Percentiles rank a stretch among this genome's conserved stretches.
phyloP scores from a whole-genome alignment of 2,113 vertebrate species.

The Psammodynastes pulverulentus region DNA sequence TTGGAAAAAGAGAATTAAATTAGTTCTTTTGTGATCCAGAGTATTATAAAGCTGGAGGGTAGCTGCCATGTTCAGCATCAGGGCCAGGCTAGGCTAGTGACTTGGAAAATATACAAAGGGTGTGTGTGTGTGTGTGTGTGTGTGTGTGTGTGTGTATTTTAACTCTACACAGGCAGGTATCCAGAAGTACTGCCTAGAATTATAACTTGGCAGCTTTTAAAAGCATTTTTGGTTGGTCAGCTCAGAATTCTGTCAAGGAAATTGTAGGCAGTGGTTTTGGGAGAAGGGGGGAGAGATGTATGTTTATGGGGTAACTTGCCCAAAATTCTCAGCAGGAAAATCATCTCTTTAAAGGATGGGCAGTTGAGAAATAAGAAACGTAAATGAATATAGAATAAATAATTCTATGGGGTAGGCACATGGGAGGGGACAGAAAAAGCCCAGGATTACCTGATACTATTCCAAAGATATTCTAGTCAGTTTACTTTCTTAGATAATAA shows the following conservation, averaged over 20 bases:
- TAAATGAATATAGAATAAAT: neutral
- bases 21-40: neutral
- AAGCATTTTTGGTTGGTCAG: neutral
- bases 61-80: neutral
- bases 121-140: neutral
- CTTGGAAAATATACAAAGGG: neutral
- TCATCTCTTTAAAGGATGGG: neutral
- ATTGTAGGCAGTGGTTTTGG: neutral
- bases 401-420: neutral
- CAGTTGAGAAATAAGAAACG: neutral
- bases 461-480: neutral
- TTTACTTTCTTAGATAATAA: neutral
- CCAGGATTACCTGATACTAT: neutral
- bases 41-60: neutral
- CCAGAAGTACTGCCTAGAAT: neutral
- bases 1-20: neutral
- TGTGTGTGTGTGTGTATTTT: neutral
- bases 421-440: neutral
- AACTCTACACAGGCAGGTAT: neutral
- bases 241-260: neutral
- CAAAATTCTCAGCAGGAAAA: neutral
- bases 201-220: neutral
- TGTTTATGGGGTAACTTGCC: neutral
- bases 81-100: neutral
- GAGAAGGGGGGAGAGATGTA: neutral